Evolutionary conservation across 2,888 invertebrate species (phyloP), one percentile per base, ranked within the genome.

Genomic region (Dynastes maya): DNA sequence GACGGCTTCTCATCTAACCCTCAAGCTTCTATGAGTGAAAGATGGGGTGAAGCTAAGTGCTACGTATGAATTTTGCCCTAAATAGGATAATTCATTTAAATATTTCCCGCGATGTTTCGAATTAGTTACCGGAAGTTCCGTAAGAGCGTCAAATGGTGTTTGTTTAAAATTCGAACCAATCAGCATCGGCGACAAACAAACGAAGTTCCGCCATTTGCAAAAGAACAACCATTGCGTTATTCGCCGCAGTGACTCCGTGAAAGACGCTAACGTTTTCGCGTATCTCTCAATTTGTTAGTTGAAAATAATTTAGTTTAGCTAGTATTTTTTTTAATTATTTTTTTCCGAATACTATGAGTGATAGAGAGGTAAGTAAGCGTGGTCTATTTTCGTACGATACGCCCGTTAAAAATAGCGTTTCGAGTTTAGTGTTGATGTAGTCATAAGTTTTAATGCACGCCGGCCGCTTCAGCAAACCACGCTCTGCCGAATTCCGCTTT

Each of bases 311-410:
- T 72, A 78, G 70, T 22, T 58, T 58, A 58, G 16, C n/a, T 22
- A 22, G 22, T 16, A 16, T 22, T 58, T 58, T 58, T 58, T 77
- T 78, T 53, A 51, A 27, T 53, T 64, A 40, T 72, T 72, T 72
- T 51, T 51, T 64, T 61, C n/a, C 45, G 29, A 65, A 51, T 72
- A 80, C 77, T 79, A 86, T 87, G 87, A 87, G 86, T 81, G 86
- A 86, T 81, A 84, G 86, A 83, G 86, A 86, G 85, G 86, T 87
- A 82, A 83, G 84, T 83, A 72, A 45, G 49, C 74, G 61, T 37
- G 61, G 68, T 80, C 68, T 80, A 72, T 77, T 75, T 78, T 58
- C 76, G 53, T 79, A 58, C 68, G 27, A 51, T 53, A 32, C 63
- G 79, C 64, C 68, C 65, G 81, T 80, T 81, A 81, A 82, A 82